Conservation (phyloP, 2,888 invertebrate species). For the Adela reaumurella region DNA sequence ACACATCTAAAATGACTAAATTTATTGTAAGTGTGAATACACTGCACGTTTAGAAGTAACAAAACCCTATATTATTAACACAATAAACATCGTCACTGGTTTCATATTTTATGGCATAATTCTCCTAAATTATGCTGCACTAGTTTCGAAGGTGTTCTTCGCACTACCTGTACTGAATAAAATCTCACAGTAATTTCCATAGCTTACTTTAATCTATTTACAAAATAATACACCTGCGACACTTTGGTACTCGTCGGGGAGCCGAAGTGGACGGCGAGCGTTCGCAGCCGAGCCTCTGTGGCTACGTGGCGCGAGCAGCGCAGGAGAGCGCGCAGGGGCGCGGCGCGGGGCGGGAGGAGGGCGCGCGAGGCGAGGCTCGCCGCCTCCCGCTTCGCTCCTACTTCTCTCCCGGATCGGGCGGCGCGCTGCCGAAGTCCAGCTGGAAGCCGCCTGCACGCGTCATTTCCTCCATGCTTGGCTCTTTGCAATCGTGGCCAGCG, state of each 20-base stretch:
- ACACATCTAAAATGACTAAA: neutral
- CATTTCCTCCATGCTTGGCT: constrained; percentile 90
- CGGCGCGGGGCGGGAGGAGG: neutral
- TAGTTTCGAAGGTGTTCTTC: neutral
- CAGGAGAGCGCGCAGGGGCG: neutral
- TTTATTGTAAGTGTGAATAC: neutral
- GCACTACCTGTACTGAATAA: neutral
- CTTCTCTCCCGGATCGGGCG: constrained; percentile 33
- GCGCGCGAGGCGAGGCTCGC: neutral
- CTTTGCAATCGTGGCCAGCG: constrained; percentile 81
- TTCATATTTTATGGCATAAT: neutral
- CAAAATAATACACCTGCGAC: neutral
- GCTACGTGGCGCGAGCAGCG: neutral
- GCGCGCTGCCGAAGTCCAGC: constrained; percentile 60
- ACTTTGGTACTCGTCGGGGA: neutral
- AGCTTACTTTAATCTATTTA: neutral
- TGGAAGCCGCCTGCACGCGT: constrained; percentile 70
- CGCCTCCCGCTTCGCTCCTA: constrained; percentile 2
- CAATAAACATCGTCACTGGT: neutral
- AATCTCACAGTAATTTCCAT: neutral
- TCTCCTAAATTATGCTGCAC: neutral
- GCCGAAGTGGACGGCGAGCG: neutral
- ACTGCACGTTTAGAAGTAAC: neutral
- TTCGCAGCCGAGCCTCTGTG: neutral
- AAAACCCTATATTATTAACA: neutral